phyloP scores from a whole-genome alignment of 2,888 invertebrate species.

The Caenorhabditis afra region DNA sequence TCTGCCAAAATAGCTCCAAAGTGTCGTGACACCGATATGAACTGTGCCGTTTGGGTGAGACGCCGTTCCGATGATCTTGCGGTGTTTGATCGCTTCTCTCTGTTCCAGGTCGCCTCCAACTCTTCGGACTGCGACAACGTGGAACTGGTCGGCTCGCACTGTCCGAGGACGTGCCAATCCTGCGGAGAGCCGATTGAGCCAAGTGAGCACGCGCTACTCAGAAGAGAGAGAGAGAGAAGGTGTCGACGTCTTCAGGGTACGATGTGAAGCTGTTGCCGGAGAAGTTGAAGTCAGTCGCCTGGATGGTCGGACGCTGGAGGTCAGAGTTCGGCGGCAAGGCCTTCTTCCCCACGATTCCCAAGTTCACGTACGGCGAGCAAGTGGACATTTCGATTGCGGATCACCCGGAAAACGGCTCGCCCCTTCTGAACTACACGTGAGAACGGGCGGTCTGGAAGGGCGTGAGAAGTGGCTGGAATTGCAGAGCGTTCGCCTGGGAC shows the following conservation, averaged over 20 bases:
- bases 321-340: conserved; percentile 80
- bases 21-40: conserved; percentile 77
- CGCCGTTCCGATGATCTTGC: background rate
- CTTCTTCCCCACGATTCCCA: conserved; percentile 80
- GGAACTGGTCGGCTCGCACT: conserved; percentile 69
- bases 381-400: conserved; percentile 76
- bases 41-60: conserved; percentile 71
- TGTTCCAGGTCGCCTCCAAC: conserved; percentile 63
- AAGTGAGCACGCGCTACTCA: no score
- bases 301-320: conserved; percentile 79
- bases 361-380: conserved; percentile 80
- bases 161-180: conserved; percentile 68
- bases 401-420: conserved; percentile 43
- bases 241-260: conserved; percentile 69
- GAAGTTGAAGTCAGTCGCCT: conserved; percentile 74
- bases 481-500: conserved; percentile 80
- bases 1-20: conserved; percentile 49
- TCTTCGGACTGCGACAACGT: conserved; percentile 62
- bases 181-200: conserved; percentile 70
- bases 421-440: conserved; percentile 78
- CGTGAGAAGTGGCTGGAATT: background rate
- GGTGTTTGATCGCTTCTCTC: conserved; percentile 17
- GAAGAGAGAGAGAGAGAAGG: background rate
- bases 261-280: conserved; percentile 72
- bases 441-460: conserved; percentile 13